Conservation (phyloP, 2,888 invertebrate species). For the Cloeon dipterum region DNA sequence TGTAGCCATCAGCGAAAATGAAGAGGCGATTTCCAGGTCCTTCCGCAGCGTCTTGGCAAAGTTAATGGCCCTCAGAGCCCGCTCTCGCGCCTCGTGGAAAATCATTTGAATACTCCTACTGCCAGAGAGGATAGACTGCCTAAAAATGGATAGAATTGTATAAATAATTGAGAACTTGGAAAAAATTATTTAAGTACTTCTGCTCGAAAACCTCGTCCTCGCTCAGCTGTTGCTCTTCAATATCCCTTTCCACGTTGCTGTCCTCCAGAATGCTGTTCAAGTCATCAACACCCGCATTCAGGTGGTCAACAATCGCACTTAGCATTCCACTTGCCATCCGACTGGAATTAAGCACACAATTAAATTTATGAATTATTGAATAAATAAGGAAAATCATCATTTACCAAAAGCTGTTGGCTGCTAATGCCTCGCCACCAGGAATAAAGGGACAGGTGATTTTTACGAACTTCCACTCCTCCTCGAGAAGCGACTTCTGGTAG, state of each 20-base stretch:
- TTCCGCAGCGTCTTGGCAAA: conserved; percentile 55
- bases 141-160: no score
- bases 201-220: conserved; percentile 8
- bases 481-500: conserved; percentile 50
- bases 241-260: conserved; percentile 9
- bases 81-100: conserved; percentile 56
- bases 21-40: conserved; percentile 32
- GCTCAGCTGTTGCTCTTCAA: conserved; percentile 12
- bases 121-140: conserved; percentile 31
- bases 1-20: conserved; percentile 16
- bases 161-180: no score
- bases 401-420: conserved; percentile 56
- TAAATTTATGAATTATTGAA: neutral
- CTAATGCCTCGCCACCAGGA: conserved; percentile 44
- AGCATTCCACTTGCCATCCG: conserved; percentile 26
- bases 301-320: conserved; percentile 24
- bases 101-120: conserved; percentile 60
- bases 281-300: conserved; percentile 19
- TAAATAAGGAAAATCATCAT: conserved; percentile 9
- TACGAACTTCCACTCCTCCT: conserved; percentile 76
- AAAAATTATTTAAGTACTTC: neutral
- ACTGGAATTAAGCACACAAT: conserved; percentile 13
- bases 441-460: conserved; percentile 55
- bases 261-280: conserved; percentile 13
- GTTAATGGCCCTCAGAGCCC: conserved; percentile 52